Evolutionary conservation across 30 jellyfish, hydroid and myxozoan genomes (phyloP).

Genomic region (Chironex yamaguchii): DNA sequence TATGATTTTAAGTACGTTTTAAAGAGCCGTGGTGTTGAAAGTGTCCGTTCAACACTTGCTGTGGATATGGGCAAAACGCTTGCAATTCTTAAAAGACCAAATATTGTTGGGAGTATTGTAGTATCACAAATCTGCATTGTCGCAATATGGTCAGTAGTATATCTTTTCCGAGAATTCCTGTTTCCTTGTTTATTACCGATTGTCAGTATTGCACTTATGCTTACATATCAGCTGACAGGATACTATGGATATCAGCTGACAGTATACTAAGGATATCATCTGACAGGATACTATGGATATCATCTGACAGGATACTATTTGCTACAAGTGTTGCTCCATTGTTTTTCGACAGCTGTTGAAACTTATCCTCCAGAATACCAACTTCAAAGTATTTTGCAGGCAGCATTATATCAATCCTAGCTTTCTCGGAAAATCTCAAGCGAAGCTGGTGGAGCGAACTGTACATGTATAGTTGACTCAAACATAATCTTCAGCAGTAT

Average conservation of each 20-base stretch:
- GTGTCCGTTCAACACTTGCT: constrained; percentile 11
- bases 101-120: constrained; percentile 2
- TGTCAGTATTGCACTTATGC: constrained; percentile 7
- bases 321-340: constrained; percentile 8
- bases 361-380: constrained; percentile 2
- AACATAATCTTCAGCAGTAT: background rate
- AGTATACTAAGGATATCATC: too few species aligned
- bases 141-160: background rate
- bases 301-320: background rate
- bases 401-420: constrained; percentile 3
- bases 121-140: constrained; percentile 4
- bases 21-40: too few species aligned
- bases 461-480: background rate
- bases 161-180: too few species aligned
- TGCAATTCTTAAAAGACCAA: constrained; percentile 6
- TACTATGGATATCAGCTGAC: too few species aligned
- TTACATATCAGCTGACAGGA: too few species aligned
- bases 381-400: background rate
- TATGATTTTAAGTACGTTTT: too few species aligned
- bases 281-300: background rate
- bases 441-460: constrained; percentile 1
- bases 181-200: constrained; percentile 13
- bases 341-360: background rate
- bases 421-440: background rate
- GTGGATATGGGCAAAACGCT: constrained; percentile 26